A percentile compares a stretch with the other conserved stretches of the same genome.
These are phyloP conservation scores for Momotus momota DNA, from an alignment of 2,797 vertebrate genomes.

Conservation along the genomic window DNA sequence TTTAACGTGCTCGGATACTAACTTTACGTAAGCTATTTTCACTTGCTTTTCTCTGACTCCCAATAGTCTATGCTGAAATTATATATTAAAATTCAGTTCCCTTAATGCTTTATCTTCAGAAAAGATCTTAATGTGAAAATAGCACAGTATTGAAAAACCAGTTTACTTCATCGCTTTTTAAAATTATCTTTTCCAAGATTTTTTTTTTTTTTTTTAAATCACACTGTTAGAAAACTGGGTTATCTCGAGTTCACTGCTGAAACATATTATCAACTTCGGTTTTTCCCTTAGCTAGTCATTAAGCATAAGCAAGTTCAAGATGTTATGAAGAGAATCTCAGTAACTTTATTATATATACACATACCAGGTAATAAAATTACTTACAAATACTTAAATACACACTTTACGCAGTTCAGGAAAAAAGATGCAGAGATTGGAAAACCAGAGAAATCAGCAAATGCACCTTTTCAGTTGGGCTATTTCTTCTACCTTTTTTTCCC, in stretches of 20 bases:
- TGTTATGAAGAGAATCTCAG: background rate
- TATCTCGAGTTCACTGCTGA: background rate
- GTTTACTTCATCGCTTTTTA: background rate
- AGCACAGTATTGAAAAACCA: background rate
- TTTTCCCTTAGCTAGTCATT: background rate
- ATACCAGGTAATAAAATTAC: slow-evolving; percentile 7
- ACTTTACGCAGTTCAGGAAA: background rate
- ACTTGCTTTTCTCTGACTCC: background rate
- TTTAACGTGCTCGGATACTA: background rate
- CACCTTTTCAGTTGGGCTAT: background rate
- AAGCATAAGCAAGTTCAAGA: background rate
- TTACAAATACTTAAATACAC: background rate
- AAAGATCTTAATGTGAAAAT: slow-evolving; percentile 17
- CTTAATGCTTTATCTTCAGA: background rate
- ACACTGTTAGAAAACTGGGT: background rate
- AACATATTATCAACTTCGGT: background rate
- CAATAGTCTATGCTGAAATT: background rate
- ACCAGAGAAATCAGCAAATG: background rate
- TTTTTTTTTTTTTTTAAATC: background rate
- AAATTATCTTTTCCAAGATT: background rate
- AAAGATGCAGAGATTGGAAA: background rate
- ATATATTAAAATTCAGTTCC: slow-evolving; percentile 18
- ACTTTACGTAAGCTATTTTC: background rate
- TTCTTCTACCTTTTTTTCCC: background rate
- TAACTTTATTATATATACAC: slow-evolving; percentile 33